Evolutionary conservation across 2,888 invertebrate species (phyloP).

Genomic region (Formica aserva): DNA sequence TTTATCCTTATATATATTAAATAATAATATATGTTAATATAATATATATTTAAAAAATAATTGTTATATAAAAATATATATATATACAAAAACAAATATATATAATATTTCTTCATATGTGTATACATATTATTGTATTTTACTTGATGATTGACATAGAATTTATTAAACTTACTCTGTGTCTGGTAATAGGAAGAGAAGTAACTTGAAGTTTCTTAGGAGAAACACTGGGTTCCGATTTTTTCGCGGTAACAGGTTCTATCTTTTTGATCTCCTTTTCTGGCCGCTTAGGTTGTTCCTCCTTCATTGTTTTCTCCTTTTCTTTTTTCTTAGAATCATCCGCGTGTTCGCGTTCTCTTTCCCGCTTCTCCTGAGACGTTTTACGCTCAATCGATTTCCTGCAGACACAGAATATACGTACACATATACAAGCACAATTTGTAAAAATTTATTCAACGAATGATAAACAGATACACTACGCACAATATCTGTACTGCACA

Average conservation of each 20-base stretch:
- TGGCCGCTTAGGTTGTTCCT: slow-evolving; percentile 79
- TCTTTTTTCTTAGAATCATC: slow-evolving; percentile 78
- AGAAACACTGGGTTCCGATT: slow-evolving; percentile 80
- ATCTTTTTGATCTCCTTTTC: slow-evolving; percentile 80
- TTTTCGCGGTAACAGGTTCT: slow-evolving; percentile 76
- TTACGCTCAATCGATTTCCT: slow-evolving; percentile 80
- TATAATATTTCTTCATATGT: neutral
- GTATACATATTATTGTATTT: neutral
- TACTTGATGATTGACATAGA: neutral
- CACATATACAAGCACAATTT: neutral
- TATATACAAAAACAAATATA: neutral
- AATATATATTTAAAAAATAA: too few species aligned
- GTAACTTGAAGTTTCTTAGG: slow-evolving; percentile 81
- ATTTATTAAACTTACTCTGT: slow-evolving; percentile 77
- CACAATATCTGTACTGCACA: too few species aligned
- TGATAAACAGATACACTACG: slow-evolving; percentile 4
- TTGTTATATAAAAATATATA: too few species aligned
- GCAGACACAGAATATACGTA: slow-evolving; percentile 59
- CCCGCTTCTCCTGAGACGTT: slow-evolving; percentile 78
- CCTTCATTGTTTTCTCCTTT: slow-evolving; percentile 79
- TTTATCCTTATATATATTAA: neutral
- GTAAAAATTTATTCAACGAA: neutral
- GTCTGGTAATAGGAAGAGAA: slow-evolving; percentile 77
- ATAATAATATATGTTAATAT: too few species aligned
- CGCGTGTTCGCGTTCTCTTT: slow-evolving; percentile 72